phyloP scores from a whole-genome alignment of 2,797 vertebrate species.

The Cossypha dichroa region DNA sequence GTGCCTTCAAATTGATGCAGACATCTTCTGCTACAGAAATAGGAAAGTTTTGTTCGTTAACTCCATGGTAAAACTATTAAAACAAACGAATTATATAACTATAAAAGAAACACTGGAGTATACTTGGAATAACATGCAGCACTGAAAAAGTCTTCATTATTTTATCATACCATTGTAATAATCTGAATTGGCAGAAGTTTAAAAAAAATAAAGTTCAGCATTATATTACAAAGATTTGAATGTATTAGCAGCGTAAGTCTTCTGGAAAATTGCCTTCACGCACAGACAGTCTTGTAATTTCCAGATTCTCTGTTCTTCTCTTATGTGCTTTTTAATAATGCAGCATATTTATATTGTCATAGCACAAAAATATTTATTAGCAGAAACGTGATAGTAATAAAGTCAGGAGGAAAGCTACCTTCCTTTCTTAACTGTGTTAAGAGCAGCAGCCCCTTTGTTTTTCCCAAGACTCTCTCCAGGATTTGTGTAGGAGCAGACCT shows the following conservation, averaged over 20 bases:
- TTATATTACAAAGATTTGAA: constrained; percentile 5
- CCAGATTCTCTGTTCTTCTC: background rate
- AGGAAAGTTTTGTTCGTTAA: background rate
- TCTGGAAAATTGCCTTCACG: constrained; percentile 34
- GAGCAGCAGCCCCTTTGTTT: background rate
- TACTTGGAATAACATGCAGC: background rate
- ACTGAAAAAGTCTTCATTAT: background rate
- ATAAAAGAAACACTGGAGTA: background rate
- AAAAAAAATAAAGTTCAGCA: background rate
- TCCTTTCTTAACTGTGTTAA: background rate
- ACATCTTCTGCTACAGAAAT: background rate
- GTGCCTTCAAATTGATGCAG: background rate
- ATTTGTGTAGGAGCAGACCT: background rate
- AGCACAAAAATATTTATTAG: constrained; percentile 15
- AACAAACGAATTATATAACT: background rate
- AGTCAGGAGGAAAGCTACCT: background rate
- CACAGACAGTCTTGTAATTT: constrained; percentile 26
- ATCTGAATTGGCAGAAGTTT: background rate
- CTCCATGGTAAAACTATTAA: background rate
- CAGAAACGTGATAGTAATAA: background rate
- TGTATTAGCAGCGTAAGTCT: constrained; percentile 20
- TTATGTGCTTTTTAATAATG: constrained; percentile 3
- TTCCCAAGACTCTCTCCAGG: background rate
- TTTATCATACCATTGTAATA: background rate
- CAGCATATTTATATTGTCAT: constrained; percentile 22